Percentiles rank a stretch among this genome's conserved stretches.
Evolutionary conservation across 2,113 vertebrate genomes (phyloP).

Genomic region (Rousettus leschenaultii): DNA sequence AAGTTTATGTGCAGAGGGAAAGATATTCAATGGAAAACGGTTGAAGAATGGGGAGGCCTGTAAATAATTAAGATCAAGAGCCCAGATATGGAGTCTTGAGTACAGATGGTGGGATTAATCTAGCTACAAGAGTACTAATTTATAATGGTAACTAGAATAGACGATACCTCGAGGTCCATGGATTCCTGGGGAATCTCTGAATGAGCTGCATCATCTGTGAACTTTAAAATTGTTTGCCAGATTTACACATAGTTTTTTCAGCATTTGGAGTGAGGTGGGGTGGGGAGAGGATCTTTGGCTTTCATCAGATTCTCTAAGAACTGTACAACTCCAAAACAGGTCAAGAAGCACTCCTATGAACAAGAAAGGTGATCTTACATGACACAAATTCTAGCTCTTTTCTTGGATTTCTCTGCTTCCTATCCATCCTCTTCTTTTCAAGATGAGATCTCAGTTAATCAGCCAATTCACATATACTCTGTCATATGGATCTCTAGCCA

Average conservation of each 20-base stretch:
- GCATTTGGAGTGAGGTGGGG: background rate
- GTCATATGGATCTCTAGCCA: background rate
- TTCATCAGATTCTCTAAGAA: background rate
- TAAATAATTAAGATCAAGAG: background rate
- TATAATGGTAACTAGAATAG: background rate
- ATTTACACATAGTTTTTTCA: background rate
- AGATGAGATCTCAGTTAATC: background rate
- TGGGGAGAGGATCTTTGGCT: background rate
- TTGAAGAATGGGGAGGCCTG: background rate
- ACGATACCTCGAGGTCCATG: background rate
- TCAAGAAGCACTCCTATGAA: background rate
- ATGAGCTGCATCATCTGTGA: background rate
- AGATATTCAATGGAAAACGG: background rate
- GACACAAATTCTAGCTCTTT: background rate
- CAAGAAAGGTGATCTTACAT: background rate
- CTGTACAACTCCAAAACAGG: background rate
- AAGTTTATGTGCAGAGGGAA: slow-evolving; percentile 7
- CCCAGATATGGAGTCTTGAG: background rate
- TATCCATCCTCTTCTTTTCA: background rate
- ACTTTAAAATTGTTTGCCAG: background rate
- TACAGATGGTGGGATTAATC: background rate
- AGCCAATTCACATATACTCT: background rate
- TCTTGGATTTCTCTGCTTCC: background rate
- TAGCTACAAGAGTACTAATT: background rate
- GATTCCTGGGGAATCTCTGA: background rate